Evolutionary conservation across 2,888 invertebrate species (phyloP).

Genomic region (Stenoptilia bipunctidactyla): DNA sequence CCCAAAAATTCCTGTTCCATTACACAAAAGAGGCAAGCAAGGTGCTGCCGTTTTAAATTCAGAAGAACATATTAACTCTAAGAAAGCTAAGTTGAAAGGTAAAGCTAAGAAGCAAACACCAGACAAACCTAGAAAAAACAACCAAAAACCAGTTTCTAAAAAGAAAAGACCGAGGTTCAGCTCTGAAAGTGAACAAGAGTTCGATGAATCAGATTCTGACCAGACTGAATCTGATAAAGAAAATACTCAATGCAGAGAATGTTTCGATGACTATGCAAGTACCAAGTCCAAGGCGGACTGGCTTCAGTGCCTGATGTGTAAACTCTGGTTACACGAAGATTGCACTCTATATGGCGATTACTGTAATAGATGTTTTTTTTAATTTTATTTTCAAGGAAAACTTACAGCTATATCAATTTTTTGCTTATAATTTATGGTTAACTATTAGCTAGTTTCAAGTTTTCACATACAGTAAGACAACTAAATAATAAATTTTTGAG

Average conservation of each 20-base stretch:
- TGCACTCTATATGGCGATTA: constrained; percentile 16
- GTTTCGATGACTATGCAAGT: constrained; percentile 11
- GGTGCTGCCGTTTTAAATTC: constrained; percentile 10
- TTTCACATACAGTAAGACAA: too few relatives aligned
- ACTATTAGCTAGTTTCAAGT: too few relatives aligned
- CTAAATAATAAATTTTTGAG: too few relatives aligned
- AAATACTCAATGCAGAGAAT: constrained; percentile 11
- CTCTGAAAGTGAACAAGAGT: constrained; percentile 6
- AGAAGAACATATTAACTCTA: constrained; percentile 13
- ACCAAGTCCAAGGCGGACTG: constrained; percentile 15
- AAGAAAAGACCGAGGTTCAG: constrained; percentile 7
- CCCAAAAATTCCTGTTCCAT: constrained; percentile 13
- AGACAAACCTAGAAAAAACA: constrained; percentile 10
- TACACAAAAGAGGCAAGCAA: constrained; percentile 15
- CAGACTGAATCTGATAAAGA: constrained; percentile 7
- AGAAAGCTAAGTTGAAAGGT: constrained; percentile 13
- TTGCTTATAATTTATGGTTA: too few relatives aligned
- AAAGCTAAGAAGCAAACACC: constrained; percentile 11
- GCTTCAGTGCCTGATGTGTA: constrained; percentile 15
- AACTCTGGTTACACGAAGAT: constrained; percentile 13
- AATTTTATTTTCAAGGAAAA: too few relatives aligned
- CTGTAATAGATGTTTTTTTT: constrained; percentile 13
- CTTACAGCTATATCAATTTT: too few relatives aligned
- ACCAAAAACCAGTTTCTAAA: constrained; percentile 4
- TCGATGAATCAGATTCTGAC: constrained; percentile 7